Conservation (phyloP, 2,113 vertebrate genomes). For the Centropristis striata region DNA sequence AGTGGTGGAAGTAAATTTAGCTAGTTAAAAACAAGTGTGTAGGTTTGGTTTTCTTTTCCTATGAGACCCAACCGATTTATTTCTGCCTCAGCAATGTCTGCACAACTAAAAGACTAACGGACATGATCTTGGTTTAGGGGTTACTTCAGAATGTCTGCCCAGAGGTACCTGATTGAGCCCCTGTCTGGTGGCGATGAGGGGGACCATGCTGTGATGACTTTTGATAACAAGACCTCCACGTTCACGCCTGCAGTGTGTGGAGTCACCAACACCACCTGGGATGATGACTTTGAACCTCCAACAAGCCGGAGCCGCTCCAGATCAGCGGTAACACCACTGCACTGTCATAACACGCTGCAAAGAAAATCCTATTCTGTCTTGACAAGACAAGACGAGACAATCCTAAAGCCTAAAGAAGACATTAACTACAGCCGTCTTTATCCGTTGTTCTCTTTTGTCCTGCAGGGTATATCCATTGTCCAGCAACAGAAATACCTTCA, state of each 20-base stretch:
- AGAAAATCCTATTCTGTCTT: not conserved
- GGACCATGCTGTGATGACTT: conserved; percentile 76
- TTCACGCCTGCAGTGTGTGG: conserved; percentile 80
- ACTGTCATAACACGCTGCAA: not conserved
- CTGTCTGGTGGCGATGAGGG: conserved; percentile 71
- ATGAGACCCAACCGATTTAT: not conserved
- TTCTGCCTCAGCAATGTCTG: not conserved
- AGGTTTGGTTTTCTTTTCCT: too few relatives aligned
- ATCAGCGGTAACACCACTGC: conserved; percentile 60
- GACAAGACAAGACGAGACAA: not conserved
- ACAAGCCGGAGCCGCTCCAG: conserved; percentile 78
- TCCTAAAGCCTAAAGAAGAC: not conserved
- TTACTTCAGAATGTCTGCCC: conserved; percentile 82
- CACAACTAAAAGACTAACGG: not conserved
- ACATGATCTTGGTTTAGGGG: conserved; percentile 71
- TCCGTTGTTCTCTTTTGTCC: not conserved
- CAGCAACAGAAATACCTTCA: conserved; percentile 83
- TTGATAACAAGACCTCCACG: conserved; percentile 31
- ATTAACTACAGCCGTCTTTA: not conserved
- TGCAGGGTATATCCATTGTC: conserved; percentile 73
- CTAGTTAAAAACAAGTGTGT: too few relatives aligned
- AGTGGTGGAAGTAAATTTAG: too few relatives aligned
- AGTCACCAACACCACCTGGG: conserved; percentile 86
- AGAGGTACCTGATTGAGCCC: conserved; percentile 85
- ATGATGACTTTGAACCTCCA: conserved; percentile 66